Conservation (phyloP, 2,888 invertebrate genomes). For the Cheilosia pagana region DNA sequence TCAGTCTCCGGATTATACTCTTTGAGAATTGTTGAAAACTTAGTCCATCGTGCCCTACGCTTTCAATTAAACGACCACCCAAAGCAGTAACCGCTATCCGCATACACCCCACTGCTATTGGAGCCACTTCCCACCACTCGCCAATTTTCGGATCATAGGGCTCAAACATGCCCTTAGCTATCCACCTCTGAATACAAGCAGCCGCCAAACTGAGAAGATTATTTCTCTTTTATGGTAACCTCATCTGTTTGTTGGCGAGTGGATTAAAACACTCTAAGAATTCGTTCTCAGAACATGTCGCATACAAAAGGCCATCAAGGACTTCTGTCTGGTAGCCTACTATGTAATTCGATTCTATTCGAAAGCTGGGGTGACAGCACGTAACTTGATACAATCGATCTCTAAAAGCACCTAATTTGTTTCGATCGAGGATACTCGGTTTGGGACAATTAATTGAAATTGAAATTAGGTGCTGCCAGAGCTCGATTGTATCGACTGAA, state of each 20-base stretch:
- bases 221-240: constrained; percentile 9
- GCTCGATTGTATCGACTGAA: too few species aligned
- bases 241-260: constrained; percentile 21
- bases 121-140: not conserved
- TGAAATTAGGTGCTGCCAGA: too few species aligned
- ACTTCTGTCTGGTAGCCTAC: constrained; percentile 7
- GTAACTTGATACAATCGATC: too few species aligned
- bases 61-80: constrained; percentile 17
- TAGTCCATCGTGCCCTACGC: constrained; percentile 24
- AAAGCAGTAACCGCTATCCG: constrained; percentile 18
- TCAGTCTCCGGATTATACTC: constrained; percentile 39
- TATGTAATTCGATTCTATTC: too few species aligned
- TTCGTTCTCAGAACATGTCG: constrained; percentile 19
- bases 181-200: constrained; percentile 17
- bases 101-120: constrained; percentile 19
- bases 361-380: too few species aligned
- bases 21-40: constrained; percentile 28
- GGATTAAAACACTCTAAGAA: constrained; percentile 26
- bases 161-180: too few species aligned
- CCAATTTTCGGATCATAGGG: constrained; percentile 22
- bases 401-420: too few species aligned
- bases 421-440: too few species aligned
- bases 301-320: constrained; percentile 28
- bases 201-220: constrained; percentile 20
- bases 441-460: too few species aligned